A percentile compares a stretch with the other conserved stretches of the same genome.
phyloP scores from a whole-genome alignment of 1,140 invertebrate species.

The Tetramorium alpestre region DNA sequence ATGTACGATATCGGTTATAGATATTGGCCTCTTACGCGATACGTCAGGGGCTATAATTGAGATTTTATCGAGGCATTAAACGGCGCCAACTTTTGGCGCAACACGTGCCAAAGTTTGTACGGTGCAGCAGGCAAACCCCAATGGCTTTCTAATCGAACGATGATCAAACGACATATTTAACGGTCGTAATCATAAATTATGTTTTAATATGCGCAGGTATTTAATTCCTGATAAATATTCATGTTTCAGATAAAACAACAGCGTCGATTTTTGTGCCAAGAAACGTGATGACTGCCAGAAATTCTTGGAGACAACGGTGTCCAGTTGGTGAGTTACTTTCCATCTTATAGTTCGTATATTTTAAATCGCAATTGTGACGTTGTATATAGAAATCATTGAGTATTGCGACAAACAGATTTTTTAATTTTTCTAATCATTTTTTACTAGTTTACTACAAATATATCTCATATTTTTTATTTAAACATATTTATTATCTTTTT shows the following conservation, averaged over 20 bases:
- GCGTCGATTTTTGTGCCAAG: conserved; percentile 16
- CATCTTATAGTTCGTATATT: background rate
- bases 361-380: background rate
- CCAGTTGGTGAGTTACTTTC: conserved; percentile 51
- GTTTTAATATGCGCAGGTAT: conserved; percentile 21
- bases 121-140: background rate
- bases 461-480: background rate
- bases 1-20: conserved; percentile 53
- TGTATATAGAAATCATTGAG: background rate
- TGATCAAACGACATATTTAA: conserved; percentile 11
- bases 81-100: conserved; percentile 67
- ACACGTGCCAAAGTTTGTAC: conserved; percentile 70
- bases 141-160: conserved; percentile 55
- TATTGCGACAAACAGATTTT: background rate
- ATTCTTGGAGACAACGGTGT: conserved; percentile 53
- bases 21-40: conserved; percentile 51
- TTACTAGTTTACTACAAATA: background rate
- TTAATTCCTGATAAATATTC: conserved; percentile 18
- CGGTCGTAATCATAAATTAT: background rate
- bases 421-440: background rate
- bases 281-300: conserved; percentile 56
- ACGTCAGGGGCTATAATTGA: conserved; percentile 77
- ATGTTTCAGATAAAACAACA: conserved; percentile 53
- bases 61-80: conserved; percentile 80
- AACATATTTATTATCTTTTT: background rate